Conservation (phyloP, 1,140 invertebrate genomes). For the Neoseiulus cucumeris region DNA sequence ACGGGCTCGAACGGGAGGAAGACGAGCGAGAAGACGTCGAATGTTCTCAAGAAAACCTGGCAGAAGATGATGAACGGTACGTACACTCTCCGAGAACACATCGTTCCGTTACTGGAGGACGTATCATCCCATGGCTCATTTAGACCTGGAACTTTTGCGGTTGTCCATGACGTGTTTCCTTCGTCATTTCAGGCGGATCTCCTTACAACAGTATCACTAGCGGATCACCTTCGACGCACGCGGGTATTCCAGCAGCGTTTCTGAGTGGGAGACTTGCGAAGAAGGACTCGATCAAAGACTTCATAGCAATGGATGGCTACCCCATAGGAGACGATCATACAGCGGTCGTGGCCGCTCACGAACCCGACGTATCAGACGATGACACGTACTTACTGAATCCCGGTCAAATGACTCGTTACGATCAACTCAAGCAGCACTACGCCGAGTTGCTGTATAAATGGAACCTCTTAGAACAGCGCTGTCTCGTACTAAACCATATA, state of each 20-base stretch:
- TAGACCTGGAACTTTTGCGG: no score
- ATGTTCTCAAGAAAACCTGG: conserved; percentile 10
- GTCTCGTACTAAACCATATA: conserved; percentile 60
- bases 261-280: neutral
- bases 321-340: neutral
- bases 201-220: conserved; percentile 49
- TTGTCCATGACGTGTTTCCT: neutral
- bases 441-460: conserved; percentile 67
- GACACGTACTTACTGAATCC: neutral
- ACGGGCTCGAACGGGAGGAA: conserved; percentile 29
- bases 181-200: conserved; percentile 44
- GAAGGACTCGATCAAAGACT: neutral
- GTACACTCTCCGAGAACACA: neutral
- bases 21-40: neutral
- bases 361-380: neutral
- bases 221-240: neutral
- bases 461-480: conserved; percentile 56
- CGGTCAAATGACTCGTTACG: conserved; percentile 33
- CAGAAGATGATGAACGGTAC: conserved; percentile 8
- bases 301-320: neutral
- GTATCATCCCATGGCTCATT: no score
- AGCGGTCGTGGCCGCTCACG: neutral
- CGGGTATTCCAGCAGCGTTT: neutral
- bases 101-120: neutral
- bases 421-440: conserved; percentile 65